Evolutionary conservation across 2,113 vertebrate species (phyloP).

Genomic region (Martes martes): DNA sequence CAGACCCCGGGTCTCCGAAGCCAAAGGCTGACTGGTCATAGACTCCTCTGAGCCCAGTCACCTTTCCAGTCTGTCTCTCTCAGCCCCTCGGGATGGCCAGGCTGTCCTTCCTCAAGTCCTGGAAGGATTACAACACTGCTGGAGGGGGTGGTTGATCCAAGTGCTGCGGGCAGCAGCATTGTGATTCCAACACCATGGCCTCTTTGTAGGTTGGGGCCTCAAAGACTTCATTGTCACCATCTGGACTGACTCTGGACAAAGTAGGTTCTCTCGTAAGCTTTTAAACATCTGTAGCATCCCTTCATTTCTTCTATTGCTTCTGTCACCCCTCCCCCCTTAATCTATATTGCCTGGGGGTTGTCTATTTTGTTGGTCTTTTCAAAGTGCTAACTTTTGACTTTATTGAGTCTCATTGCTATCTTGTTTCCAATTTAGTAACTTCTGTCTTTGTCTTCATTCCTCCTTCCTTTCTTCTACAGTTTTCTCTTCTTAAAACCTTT

Average conservation of each 20-base stretch:
- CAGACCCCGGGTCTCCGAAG: slow-evolving; percentile 63
- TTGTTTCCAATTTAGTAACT: neutral
- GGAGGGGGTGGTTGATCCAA: slow-evolving; percentile 80
- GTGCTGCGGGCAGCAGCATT: slow-evolving; percentile 36
- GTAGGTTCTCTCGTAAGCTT: neutral
- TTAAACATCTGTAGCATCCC: neutral
- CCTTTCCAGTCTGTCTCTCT: neutral
- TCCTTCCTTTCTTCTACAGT: neutral
- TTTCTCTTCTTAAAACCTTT: neutral
- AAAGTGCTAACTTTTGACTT: neutral
- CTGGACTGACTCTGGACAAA: neutral
- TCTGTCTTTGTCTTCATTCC: neutral
- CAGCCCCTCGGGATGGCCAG: slow-evolving; percentile 32
- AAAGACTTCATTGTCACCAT: slow-evolving; percentile 80
- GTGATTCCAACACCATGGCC: slow-evolving; percentile 54
- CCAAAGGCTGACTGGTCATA: slow-evolving; percentile 20
- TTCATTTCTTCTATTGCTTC: neutral
- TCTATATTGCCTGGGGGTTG: neutral
- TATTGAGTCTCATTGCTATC: neutral
- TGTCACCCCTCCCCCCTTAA: neutral
- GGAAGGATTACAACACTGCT: slow-evolving; percentile 58
- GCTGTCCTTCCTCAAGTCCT: slow-evolving; percentile 46
- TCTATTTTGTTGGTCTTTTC: neutral
- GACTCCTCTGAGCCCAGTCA: slow-evolving; percentile 58
- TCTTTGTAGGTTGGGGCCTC: slow-evolving; percentile 81